Evolutionary conservation across 2,113 vertebrate genomes (phyloP).

Genomic region (Poecile atricapillus): DNA sequence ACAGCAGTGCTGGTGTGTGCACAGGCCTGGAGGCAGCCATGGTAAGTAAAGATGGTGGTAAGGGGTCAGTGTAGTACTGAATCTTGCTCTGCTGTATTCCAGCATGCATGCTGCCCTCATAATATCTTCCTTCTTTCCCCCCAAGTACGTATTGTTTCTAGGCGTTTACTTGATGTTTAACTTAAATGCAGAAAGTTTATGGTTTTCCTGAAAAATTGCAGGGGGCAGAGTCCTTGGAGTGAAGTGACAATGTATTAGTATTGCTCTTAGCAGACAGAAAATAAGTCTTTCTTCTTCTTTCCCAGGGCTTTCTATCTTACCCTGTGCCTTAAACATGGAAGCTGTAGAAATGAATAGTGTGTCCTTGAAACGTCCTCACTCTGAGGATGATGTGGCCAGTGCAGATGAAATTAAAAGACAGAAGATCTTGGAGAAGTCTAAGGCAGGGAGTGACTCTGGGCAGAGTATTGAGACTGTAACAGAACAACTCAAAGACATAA

Average conservation of each 20-base stretch:
- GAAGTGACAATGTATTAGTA: neutral
- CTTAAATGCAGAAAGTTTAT: neutral
- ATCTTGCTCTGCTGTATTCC: neutral
- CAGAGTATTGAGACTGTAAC: neutral
- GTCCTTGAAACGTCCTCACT: slow-evolving; percentile 70
- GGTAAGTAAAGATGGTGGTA: neutral
- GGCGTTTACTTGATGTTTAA: neutral
- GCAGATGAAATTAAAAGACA: slow-evolving; percentile 69
- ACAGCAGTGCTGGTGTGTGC: neutral
- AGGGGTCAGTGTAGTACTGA: neutral
- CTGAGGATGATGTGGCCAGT: slow-evolving; percentile 43
- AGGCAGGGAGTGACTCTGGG: neutral
- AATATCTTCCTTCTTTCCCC: neutral
- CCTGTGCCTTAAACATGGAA: slow-evolving; percentile 74
- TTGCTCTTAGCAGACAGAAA: neutral
- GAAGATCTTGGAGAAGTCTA: slow-evolving; percentile 58
- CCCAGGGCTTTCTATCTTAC: slow-evolving; percentile 46
- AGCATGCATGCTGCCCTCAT: neutral
- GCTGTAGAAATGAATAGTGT: slow-evolving; percentile 54
- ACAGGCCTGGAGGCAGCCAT: neutral
- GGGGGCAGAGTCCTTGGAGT: neutral
- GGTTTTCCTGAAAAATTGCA: neutral
- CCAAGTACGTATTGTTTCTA: neutral
- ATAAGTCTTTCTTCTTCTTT: neutral
- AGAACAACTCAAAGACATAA: neutral